phyloP scores from a whole-genome alignment of 2,888 invertebrate species.

The Drosophila nigricruria region DNA sequence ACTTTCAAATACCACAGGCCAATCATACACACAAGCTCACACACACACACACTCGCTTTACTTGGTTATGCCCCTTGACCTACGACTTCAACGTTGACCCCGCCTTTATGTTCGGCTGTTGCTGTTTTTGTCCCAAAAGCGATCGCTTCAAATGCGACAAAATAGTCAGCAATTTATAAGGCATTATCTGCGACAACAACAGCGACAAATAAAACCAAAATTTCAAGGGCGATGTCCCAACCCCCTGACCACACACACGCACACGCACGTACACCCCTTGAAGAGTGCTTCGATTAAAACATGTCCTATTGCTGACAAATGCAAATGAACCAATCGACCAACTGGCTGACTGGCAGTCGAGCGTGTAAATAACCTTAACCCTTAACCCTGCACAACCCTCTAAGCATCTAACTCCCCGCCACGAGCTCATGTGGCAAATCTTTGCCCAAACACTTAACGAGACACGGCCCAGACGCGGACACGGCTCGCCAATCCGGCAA shows the following conservation, averaged over 20 bases:
- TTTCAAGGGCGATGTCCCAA: slow-evolving; percentile 27
- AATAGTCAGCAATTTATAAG: slow-evolving; percentile 69
- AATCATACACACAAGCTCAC: slow-evolving; percentile 27
- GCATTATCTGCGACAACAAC: slow-evolving; percentile 57
- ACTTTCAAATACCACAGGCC: slow-evolving; percentile 23
- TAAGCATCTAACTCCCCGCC: slow-evolving; percentile 9
- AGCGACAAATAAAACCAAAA: slow-evolving; percentile 20
- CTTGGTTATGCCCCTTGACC: slow-evolving; percentile 48
- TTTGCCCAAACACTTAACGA: slow-evolving; percentile 75
- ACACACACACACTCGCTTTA: slow-evolving; percentile 1
- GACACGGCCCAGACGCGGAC: slow-evolving; percentile 68
- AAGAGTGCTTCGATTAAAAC: slow-evolving; percentile 58
- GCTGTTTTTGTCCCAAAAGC: slow-evolving; percentile 70
- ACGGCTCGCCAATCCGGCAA: slow-evolving; percentile 4
- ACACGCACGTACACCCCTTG: slow-evolving; percentile 1
- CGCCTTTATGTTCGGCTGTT: slow-evolving; percentile 18
- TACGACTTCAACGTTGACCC: slow-evolving; percentile 12
- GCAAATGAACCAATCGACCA: slow-evolving; percentile 64
- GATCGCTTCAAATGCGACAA: slow-evolving; percentile 70
- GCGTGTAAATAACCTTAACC: slow-evolving; percentile 53
- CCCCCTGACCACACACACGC: slow-evolving; percentile 27
- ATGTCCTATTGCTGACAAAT: slow-evolving; percentile 62
- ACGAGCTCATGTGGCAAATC: slow-evolving; percentile 64
- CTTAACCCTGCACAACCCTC: slow-evolving; percentile 33
- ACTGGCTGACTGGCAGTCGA: slow-evolving; percentile 43